These are phyloP conservation scores for Tromatobia lineatoria DNA, from an alignment of 2,888 invertebrate genomes.

Conservation along the genomic window DNA sequence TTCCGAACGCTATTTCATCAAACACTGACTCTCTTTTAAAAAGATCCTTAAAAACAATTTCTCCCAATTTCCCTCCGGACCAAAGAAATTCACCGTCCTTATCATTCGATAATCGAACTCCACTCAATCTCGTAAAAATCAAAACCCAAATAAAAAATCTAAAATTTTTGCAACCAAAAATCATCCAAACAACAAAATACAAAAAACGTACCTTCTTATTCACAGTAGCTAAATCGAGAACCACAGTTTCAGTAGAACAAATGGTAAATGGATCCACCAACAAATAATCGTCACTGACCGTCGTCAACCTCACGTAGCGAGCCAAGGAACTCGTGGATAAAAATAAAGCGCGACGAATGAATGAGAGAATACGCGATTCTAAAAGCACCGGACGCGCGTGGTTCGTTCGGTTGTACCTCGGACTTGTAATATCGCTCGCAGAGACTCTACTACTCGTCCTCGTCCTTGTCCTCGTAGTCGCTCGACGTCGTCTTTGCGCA, in stretches of 20 bases:
- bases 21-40: no score
- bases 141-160: neutral
- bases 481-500: constrained; percentile 63
- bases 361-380: neutral
- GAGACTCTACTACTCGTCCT: constrained; percentile 15
- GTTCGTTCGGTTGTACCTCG: neutral
- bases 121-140: neutral
- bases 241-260: neutral
- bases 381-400: constrained; percentile 9
- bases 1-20: no score
- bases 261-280: constrained; percentile 4
- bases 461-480: constrained; percentile 61
- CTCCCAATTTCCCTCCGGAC: no score
- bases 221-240: neutral
- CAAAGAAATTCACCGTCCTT: no score
- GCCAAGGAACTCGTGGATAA: neutral
- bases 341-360: neutral
- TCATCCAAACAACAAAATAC: no score
- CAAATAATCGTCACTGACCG: constrained; percentile 4
- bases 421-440: neutral
- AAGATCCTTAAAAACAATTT: no score
- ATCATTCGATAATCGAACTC: no score
- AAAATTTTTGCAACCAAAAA: neutral
- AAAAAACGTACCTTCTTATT: constrained; percentile 2
- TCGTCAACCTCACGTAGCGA: neutral